phyloP scores from a whole-genome alignment of 2,888 invertebrate species.

The Zeuzera pyrina region DNA sequence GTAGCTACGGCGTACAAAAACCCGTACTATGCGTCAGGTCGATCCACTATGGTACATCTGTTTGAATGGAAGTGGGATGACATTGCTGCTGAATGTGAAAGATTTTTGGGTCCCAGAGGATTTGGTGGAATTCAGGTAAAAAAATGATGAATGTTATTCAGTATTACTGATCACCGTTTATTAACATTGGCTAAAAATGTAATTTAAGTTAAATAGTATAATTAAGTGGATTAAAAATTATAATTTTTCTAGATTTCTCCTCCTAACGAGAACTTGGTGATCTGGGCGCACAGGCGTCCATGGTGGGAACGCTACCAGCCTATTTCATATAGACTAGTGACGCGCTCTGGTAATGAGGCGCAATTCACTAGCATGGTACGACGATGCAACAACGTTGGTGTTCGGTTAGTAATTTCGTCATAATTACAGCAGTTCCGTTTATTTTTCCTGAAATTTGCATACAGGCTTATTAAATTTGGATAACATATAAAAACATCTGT shows the following conservation, averaged over 20 bases:
- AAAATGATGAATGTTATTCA: too few relatives aligned
- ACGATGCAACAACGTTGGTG: conserved; percentile 85
- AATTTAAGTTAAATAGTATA: too few relatives aligned
- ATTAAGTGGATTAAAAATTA: too few relatives aligned
- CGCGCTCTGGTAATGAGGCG: conserved; percentile 83
- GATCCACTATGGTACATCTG: conserved; percentile 81
- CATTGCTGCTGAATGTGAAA: conserved; percentile 85
- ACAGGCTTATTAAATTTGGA: neutral
- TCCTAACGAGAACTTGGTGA: conserved; percentile 79
- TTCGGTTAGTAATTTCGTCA: conserved; percentile 69
- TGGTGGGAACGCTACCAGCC: conserved; percentile 96
- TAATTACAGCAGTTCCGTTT: too few relatives aligned
- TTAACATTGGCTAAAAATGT: too few relatives aligned
- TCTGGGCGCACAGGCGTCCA: conserved; percentile 73
- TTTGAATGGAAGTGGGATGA: conserved; percentile 90
- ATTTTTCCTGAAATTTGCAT: too few relatives aligned
- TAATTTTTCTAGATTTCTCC: conserved; percentile 80
- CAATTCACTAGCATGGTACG: conserved; percentile 84
- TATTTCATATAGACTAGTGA: conserved; percentile 82
- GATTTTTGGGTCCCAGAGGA: conserved; percentile 80
- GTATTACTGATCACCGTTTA: too few relatives aligned
- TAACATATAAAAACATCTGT: too few relatives aligned
- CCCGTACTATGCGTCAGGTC: conserved; percentile 69
- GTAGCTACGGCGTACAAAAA: conserved; percentile 59
- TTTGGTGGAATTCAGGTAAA: conserved; percentile 83